These are phyloP conservation scores for Coelopa frigida DNA, from an alignment of 1,140 invertebrate genomes.

Conservation along the genomic window DNA sequence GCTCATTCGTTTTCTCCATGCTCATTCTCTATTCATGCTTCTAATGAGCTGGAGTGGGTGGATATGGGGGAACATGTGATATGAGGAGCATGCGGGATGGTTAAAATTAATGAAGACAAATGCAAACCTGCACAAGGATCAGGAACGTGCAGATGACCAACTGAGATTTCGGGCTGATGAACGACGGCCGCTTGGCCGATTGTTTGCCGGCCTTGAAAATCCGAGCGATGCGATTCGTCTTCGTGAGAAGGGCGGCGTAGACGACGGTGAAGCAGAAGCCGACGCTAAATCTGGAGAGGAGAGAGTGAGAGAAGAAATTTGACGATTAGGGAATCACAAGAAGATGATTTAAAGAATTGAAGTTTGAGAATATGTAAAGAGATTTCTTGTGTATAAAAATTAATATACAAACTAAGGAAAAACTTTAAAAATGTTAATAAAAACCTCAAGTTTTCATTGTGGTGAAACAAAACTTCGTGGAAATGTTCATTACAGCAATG, in stretches of 20 bases:
- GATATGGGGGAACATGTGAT: not conserved
- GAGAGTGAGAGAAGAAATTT: not conserved
- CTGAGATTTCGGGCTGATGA: conserved; percentile 91
- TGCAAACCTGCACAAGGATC: conserved; percentile 67
- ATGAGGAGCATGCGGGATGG: not conserved
- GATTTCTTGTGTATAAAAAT: not conserved
- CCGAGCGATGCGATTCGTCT: conserved; percentile 84
- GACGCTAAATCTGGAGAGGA: conserved; percentile 61
- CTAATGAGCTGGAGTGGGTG: not conserved
- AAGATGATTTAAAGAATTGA: conserved; percentile 2
- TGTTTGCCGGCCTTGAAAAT: conserved; percentile 86
- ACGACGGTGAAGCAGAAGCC: conserved; percentile 88
- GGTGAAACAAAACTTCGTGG: too few species aligned
- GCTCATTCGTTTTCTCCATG: not conserved
- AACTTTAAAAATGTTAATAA: not conserved
- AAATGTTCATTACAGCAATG: too few species aligned
- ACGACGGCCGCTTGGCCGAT: conserved; percentile 79
- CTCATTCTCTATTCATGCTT: not conserved
- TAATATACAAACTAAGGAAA: not conserved
- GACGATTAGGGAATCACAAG: not conserved
- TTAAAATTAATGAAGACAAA: not conserved
- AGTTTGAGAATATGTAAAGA: not conserved
- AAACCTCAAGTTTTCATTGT: too few species aligned
- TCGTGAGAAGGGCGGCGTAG: conserved; percentile 83
- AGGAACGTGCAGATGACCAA: conserved; percentile 79